Evolutionary conservation across 2,888 invertebrate genomes (phyloP).

Genomic region (Incurvaria masculella): DNA sequence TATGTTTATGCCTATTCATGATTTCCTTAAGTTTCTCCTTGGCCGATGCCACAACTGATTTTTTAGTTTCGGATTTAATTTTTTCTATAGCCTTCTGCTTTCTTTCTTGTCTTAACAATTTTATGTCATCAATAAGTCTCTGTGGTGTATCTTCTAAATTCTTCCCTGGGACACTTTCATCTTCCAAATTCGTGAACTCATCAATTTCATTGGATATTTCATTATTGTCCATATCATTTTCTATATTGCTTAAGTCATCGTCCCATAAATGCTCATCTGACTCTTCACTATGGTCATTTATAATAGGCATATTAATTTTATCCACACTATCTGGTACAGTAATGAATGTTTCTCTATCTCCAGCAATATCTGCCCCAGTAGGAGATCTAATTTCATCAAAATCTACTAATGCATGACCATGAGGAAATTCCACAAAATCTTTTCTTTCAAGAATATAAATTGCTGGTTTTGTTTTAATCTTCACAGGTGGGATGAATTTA

Average conservation of each 20-base stretch:
- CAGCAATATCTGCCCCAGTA: slow-evolving; percentile 16
- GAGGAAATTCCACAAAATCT: slow-evolving; percentile 50
- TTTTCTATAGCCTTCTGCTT: slow-evolving; percentile 44
- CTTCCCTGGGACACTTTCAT: too few species aligned
- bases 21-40: slow-evolving; percentile 50
- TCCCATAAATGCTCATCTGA: too few species aligned
- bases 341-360: slow-evolving; percentile 13
- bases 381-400: slow-evolving; percentile 11
- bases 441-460: slow-evolving; percentile 74
- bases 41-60: slow-evolving; percentile 46
- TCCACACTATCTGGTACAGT: slow-evolving; percentile 1
- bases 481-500: slow-evolving; percentile 71
- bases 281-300: too few species aligned
- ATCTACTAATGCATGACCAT: slow-evolving; percentile 21
- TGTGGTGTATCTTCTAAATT: slow-evolving; percentile 17
- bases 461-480: slow-evolving; percentile 78
- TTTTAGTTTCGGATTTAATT: slow-evolving; percentile 47
- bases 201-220: too few species aligned
- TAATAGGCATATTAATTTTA: background rate
- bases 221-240: too few species aligned
- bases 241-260: too few species aligned
- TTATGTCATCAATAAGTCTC: slow-evolving; percentile 33
- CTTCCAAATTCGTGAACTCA: too few species aligned
- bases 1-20: slow-evolving; percentile 47
- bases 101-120: slow-evolving; percentile 32